phyloP scores from a whole-genome alignment of 2,113 vertebrate species.

The Anhinga rufa region DNA sequence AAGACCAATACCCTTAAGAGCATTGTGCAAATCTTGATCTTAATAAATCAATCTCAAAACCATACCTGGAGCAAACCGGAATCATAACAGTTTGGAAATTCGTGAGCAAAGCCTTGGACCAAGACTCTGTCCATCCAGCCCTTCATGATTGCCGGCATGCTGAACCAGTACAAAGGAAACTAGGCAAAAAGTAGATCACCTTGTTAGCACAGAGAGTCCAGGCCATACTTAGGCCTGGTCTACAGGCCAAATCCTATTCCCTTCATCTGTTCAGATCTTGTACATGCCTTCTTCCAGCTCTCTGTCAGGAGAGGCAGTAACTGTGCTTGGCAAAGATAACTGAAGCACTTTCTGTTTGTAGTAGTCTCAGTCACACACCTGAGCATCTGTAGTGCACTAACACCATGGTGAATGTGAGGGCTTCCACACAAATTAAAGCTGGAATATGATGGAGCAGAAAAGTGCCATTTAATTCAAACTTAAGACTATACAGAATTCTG shows the following conservation, averaged over 20 bases:
- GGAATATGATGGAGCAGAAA: background rate
- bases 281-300: background rate
- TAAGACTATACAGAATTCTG: background rate
- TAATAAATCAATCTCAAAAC: background rate
- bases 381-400: background rate
- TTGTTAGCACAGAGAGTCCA: background rate
- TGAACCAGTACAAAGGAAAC: slow-evolving; percentile 80
- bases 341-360: background rate
- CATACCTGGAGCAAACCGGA: slow-evolving; percentile 70
- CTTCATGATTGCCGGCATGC: slow-evolving; percentile 75
- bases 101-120: slow-evolving; percentile 71
- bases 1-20: background rate
- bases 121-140: slow-evolving; percentile 80
- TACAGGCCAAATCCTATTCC: background rate
- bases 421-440: background rate
- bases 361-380: background rate
- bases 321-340: background rate
- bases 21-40: background rate
- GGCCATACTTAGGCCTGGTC: background rate
- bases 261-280: background rate
- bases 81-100: slow-evolving; percentile 52
- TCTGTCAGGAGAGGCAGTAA: background rate
- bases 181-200: background rate
- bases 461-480: background rate
- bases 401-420: background rate